phyloP scores from a whole-genome alignment of 2,113 vertebrate species.

The Nymphicus hollandicus region DNA sequence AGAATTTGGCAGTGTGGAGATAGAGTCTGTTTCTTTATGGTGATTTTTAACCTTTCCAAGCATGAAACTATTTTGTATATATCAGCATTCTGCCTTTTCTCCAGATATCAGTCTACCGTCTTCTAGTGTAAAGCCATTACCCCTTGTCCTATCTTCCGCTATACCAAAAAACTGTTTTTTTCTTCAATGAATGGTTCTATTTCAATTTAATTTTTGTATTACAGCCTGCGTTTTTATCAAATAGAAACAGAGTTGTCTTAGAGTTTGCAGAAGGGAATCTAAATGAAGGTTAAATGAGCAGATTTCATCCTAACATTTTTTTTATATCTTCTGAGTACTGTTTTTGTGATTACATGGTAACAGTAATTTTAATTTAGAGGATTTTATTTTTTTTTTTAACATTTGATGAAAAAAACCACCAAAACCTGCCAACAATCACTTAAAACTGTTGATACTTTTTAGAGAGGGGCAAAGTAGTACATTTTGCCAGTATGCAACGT shows the following conservation, averaged over 20 bases:
- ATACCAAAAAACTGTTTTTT: not conserved
- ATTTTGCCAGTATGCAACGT: not conserved
- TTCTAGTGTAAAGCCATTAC: not conserved
- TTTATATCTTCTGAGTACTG: not conserved
- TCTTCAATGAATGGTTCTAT: not conserved
- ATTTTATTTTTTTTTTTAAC: not conserved
- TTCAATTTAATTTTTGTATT: not conserved
- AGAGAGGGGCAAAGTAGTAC: not conserved
- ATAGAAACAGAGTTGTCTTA: not conserved
- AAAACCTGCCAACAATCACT: not conserved
- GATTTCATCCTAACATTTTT: not conserved
- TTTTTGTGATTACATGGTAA: not conserved
- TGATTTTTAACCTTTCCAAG: not conserved
- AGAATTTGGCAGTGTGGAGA: not conserved
- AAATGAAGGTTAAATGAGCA: not conserved
- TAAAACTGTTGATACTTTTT: not conserved
- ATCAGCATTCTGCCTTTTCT: not conserved
- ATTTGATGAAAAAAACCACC: not conserved
- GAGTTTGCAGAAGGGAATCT: not conserved
- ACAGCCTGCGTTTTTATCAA: not conserved
- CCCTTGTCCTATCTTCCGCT: not conserved
- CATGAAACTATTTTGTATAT: not conserved
- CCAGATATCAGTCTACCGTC: not conserved
- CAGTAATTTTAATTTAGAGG: not conserved
- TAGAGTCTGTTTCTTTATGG: not conserved